Base-by-base conservation (phyloP, 2,888 invertebrate species). In the Ellobium chinense region DNA sequence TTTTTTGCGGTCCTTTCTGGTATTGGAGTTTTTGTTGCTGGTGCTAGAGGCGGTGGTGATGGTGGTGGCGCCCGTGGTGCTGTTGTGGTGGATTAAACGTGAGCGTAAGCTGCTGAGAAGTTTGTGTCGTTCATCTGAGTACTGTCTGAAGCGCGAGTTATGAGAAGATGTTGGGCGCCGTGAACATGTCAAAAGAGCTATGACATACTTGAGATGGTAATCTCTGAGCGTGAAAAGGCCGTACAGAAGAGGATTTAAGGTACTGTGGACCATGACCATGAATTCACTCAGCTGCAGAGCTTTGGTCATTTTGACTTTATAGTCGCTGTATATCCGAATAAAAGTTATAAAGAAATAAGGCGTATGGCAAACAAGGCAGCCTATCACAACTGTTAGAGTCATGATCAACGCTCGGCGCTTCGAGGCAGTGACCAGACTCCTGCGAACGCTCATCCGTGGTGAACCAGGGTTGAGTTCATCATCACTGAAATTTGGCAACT, bases 341-440 rank as follows among this genome's bases (percentile, higher is more conserved):
- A 93, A 87, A 54, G 91, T 91, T 24, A 93, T 89, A n/a, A 93
- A 90, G 82, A 93, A 93, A 84, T 94, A 94, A 0, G 93, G 93
- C n/a, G 91, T 92, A 88, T 93, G 91, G 83, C 93, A 93, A 0
- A 91, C 89, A 24, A 93, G 87, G 86, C 93, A 94, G 5, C 92
- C 93, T 14, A 93, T 88, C 46, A 93, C 93, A n/a, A 93, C 93
- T 18, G 91, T 92, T 63, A 93, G 84, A 1, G 93, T 93, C 91
- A 93, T 92, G 80, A 93, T 93, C 63, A 93, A 89, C 9, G 93
- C 93, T 81, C 92, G 91, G 34, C 93, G 89, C 84, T 93, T 93
- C 27, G 93, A 91, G 14, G 92, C 86, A 9, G 93, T 91, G 29
- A 93, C 88, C 46, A 89, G 81, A 12, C 87, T 87, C 34, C 87